Evolutionary conservation across 2,113 vertebrate species (phyloP), one percentile per base, ranked within the genome.

Genomic region (Takifugu flavidus): DNA sequence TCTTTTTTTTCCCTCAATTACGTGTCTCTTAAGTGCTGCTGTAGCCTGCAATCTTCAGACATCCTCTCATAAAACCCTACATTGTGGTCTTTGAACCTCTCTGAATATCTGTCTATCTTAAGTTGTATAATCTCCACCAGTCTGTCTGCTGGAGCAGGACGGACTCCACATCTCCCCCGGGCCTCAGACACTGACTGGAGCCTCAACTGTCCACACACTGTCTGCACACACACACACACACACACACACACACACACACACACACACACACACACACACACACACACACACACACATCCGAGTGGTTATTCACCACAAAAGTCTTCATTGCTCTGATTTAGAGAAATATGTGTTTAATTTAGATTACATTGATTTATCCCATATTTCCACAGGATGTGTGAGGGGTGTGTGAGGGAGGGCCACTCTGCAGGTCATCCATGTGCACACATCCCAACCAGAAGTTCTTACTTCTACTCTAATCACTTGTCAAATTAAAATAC

Each of bases 91-190:
- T 88, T 88, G 82, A 88, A 86, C 80, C 77, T 63, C 60, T 62
- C 57, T 57, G 68, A 62, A 68, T 50, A 75, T 74, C 69, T 56
- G 70, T 70, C 72, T 79, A 78, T 82, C 74, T 87, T 74, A 76
- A 74, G 71, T 82, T 82, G 68, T 82, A 81, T 86, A 78, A 87
- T 87, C 84, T 84, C 72, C 66, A 52, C 49, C 63, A 56, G 84
- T 55, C 75, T 78, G 81, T 74, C 79, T 74, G 78, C 81, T 61
- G 39, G 66, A 65, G 53, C 65, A 57, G 65, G 81, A 73, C 74
- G 81, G 58, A 79, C 75, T 85, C 63, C 80, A 75, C 85, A 84
- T 84, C 82, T 85, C 66, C 70, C 49, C 65, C 77, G 11, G 65
- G 71, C 72, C 56, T 52, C 61, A 65, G 76, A 82, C 80, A 63